Percentiles rank a stretch among this genome's conserved stretches.
These are phyloP conservation scores for Babyrousa celebensis DNA, from an alignment of 2,797 vertebrate species.

Conservation along the genomic window DNA sequence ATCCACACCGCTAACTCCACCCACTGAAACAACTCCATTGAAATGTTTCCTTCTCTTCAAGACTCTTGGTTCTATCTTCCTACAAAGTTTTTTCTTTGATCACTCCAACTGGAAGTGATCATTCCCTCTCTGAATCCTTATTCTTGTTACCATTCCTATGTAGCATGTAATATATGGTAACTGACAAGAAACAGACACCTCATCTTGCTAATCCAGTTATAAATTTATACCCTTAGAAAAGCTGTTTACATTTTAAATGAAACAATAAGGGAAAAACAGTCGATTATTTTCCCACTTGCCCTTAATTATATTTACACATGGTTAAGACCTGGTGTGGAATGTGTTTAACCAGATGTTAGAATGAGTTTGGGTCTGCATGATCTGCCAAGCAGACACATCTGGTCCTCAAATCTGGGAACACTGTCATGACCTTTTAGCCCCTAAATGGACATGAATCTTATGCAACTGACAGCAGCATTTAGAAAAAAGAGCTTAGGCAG, in stretches of 20 bases:
- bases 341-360: slow-evolving; percentile 67
- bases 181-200: neutral
- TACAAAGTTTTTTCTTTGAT: neutral
- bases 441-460: slow-evolving; percentile 63
- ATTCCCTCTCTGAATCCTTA: neutral
- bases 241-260: neutral
- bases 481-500: slow-evolving; percentile 1
- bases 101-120: neutral
- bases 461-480: neutral
- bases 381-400: slow-evolving; percentile 52
- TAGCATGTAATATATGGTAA: neutral
- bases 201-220: slow-evolving; percentile 16
- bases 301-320: slow-evolving; percentile 59
- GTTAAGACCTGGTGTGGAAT: neutral
- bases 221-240: slow-evolving; percentile 43
- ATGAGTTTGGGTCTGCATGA: neutral
- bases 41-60: neutral
- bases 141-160: neutral
- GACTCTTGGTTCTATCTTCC: neutral
- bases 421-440: slow-evolving; percentile 49
- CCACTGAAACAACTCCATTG: neutral
- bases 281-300: slow-evolving; percentile 43
- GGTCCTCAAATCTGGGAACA: slow-evolving; percentile 46
- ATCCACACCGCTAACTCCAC: neutral
- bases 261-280: neutral